Base-by-base conservation (phyloP, 1,140 invertebrate genomes). In the Lepeophtheirus salmonis region DNA sequence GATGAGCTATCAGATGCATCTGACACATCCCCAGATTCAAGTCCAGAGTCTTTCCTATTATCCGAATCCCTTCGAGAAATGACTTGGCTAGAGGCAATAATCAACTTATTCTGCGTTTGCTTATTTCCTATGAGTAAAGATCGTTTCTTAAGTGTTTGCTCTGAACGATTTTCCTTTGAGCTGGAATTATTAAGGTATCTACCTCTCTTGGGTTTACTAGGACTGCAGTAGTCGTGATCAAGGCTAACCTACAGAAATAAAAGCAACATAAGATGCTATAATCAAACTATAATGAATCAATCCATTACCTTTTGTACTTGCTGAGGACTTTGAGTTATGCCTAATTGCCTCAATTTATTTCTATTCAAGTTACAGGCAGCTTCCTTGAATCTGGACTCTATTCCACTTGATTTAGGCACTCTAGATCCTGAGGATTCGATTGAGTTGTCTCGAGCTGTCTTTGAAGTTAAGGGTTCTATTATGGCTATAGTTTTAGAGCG, bases 161-260 rank as follows among this genome's bases (percentile, higher is more conserved):
- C 30, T 10, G 30, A 10, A 6, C 30, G 30, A n/a, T 41, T 41
- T n/a, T 41, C 30, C n/a, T 41, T 41, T 41, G 30, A 41, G 30
- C 30, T 41, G n/a, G 30, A 41, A 41, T 41, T 6, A n/a, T 41
- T 41, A n/a, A n/a, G n/a, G 30, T 41, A 41, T 10, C 57, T 12
- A 50, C 54, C 12, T 64, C 63, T 14, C 26, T 21, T 4, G 53
- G 25, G 59, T 59, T 63, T 49, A 64, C 64, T 50, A 64, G 67
- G 13, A 25, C 48, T 63, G 57, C 74, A 76, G 63, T 78, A 78
- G 67, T 76, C 75, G 64, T 77, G 75, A 64, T 77, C 75, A 56
- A 73, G 60, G 52, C 73, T 71, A 10, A 75, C 67, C 30, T 41
- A 41, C 6, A 41, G n/a, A n/a, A n/a, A 41, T 10, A n/a, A 41